phyloP scores from a whole-genome alignment of 2,797 vertebrate species.

The Austrolebias charrua region DNA sequence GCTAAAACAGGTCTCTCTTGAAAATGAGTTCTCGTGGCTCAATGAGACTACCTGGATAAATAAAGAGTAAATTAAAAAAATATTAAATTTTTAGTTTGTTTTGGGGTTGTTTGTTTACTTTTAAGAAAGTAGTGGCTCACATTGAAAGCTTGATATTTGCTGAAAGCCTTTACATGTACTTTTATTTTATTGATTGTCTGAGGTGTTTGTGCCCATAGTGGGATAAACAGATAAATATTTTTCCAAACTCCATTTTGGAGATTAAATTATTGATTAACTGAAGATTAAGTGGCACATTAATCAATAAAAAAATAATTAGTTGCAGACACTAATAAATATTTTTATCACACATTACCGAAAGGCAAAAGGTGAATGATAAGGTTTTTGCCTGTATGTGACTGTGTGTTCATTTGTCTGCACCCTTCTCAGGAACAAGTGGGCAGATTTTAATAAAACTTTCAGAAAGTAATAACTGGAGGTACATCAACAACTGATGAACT shows the following conservation, averaged over 20 bases:
- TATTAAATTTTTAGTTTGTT: no score
- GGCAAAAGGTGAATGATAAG: background rate
- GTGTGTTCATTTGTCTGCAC: no score
- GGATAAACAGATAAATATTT: background rate
- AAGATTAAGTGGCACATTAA: background rate
- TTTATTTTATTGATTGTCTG: no score
- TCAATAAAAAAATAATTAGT: constrained; percentile 4
- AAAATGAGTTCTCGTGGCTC: no score
- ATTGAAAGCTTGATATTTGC: background rate
- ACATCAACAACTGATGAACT: background rate
- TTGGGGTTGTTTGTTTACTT: no score
- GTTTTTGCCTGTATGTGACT: background rate
- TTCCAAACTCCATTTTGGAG: background rate
- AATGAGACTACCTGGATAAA: no score
- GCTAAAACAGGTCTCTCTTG: no score
- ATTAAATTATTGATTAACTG: background rate
- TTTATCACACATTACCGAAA: no score
- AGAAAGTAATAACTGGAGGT: background rate
- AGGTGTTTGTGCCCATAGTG: background rate
- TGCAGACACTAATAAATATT: background rate
- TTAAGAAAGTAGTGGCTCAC: background rate
- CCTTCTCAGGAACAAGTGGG: no score
- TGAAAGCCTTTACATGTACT: no score
- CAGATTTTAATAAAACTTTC: no score
- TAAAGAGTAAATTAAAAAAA: no score